Base-by-base conservation (phyloP, 2,113 vertebrate genomes). In the Geococcyx californianus region DNA sequence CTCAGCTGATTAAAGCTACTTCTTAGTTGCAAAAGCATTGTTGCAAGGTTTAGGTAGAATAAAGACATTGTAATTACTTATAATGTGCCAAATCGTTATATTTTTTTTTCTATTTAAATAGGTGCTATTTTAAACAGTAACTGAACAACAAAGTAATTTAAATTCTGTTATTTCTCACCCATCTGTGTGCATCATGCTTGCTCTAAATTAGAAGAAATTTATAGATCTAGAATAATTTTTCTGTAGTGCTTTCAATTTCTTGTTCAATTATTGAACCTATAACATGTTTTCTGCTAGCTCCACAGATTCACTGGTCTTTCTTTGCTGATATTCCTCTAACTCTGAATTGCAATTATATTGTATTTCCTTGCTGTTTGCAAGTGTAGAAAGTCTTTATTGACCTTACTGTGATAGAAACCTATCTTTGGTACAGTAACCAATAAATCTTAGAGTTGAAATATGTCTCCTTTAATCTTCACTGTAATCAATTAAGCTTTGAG, bases 401-500 rank as follows among this genome's bases (percentile, higher is more conserved):
- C 94, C 91, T 75, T 78, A 40, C 24, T 63, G 31, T 66, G 90
- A 94, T 77, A 84, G 74, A 81, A 96, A 92, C 29, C 73, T 51
- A 58, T 89, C 67, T 54, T 81, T 89, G 70, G 69, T 93, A 96
- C 73, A 81, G 89, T 76, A 85, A 75, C 73, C 44, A 67, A 93
- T 97, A 94, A 94, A 97, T 96, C 87, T 85, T 88, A 13, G 55
- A 56, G 85, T 44, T 84, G 85, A 68, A 93, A 89, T 75, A 42
- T 38, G 69, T 94, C 91, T 84, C 33, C 78, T 93, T 95, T 96
- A 94, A 97, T 97, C 87, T 95, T 83, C 56, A 36, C 42, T 83
- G 67, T 89, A 95, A 97, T 96, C 83, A 97, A 90, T 95, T 97
- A 97, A 96, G 56, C 56, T 94, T 67, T 78, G 76, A 82, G 89